Percentiles rank a stretch among this genome's conserved stretches.
These are phyloP conservation scores for Hestina assimilis DNA, from an alignment of 1,140 invertebrate species.

Conservation along the genomic window DNA sequence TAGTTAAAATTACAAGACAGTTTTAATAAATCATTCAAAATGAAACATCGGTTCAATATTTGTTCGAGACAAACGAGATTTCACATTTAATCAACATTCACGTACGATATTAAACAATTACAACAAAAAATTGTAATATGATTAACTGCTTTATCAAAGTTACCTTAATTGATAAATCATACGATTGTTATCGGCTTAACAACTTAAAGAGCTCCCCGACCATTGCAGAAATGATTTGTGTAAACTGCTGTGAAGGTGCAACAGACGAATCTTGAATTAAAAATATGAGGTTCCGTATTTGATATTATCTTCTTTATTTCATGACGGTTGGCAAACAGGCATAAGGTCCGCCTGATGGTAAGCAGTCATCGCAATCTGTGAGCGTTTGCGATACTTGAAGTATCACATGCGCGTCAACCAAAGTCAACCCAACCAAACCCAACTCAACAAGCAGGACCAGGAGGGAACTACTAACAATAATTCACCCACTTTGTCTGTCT, in stretches of 20 bases:
- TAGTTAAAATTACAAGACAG: not conserved
- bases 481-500: too few relatives aligned
- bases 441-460: too few relatives aligned
- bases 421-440: too few relatives aligned
- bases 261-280: not conserved
- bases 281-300: not conserved
- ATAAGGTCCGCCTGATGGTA: too few relatives aligned
- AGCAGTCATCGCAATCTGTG: too few relatives aligned
- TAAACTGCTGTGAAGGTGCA: constrained; percentile 11
- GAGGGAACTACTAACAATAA: too few relatives aligned
- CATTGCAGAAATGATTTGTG: constrained; percentile 32
- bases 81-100: not conserved
- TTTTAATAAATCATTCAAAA: not conserved
- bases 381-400: too few relatives aligned
- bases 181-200: constrained; percentile 42
- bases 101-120: not conserved
- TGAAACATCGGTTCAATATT: not conserved
- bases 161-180: constrained; percentile 34
- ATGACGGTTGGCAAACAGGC: too few relatives aligned
- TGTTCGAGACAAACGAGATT: not conserved
- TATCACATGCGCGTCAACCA: too few relatives aligned
- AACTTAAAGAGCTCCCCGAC: constrained; percentile 30
- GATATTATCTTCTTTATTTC: not conserved
- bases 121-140: constrained; percentile 2
- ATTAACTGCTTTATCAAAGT: constrained; percentile 30